A percentile compares a stretch with the other conserved stretches of the same genome.
Conservation (phyloP, 2,797 vertebrate species). For the Silurus lanzhouensis region DNA sequence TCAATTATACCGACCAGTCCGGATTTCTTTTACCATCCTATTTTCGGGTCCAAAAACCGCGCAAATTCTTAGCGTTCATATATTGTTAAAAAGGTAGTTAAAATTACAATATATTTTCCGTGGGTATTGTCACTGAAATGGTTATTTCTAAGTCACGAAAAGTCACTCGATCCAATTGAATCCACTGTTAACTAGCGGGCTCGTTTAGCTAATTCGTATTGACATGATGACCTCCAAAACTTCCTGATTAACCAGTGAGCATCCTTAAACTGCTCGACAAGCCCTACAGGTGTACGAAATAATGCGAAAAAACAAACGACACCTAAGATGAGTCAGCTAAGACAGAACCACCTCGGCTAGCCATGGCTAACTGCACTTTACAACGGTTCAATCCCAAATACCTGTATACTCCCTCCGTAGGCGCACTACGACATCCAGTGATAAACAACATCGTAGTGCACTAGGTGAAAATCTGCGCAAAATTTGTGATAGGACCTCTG, state of each 20-base stretch:
- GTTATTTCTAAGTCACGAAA: not conserved
- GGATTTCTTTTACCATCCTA: not conserved
- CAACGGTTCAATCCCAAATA: constrained; percentile 9
- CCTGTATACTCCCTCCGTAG: not conserved
- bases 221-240: not conserved
- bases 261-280: not conserved
- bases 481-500: not conserved
- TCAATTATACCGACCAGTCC: not conserved
- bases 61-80: not conserved
- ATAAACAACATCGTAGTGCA: not conserved
- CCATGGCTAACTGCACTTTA: not conserved
- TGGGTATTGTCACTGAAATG: not conserved
- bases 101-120: too few relatives aligned
- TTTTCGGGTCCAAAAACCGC: not conserved
- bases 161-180: not conserved
- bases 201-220: not conserved
- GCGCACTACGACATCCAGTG: not conserved
- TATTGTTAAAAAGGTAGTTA: not conserved
- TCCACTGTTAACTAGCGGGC: not conserved
- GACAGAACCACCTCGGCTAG: not conserved
- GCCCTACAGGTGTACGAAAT: not conserved
- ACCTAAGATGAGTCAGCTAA: constrained; percentile 20
- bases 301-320: not conserved
- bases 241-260: not conserved
- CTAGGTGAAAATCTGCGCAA: not conserved